Evolutionary conservation across 2,888 invertebrate species (phyloP).

Genomic region (Macrophya annulata): DNA sequence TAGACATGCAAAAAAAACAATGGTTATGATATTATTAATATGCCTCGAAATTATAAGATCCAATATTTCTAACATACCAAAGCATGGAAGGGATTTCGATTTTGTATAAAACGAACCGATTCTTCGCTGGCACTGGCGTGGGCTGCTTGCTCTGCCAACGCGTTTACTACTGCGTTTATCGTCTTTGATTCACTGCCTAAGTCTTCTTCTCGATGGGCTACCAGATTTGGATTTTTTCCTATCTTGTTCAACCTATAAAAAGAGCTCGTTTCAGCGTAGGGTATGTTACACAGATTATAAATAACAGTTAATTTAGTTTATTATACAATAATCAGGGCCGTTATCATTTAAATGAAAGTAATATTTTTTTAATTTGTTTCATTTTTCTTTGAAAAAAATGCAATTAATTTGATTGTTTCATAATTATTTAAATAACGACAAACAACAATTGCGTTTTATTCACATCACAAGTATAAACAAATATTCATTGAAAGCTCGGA

Average conservation of each 20-base stretch:
- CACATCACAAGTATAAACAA: background rate
- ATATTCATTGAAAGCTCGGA: background rate
- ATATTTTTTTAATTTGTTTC: background rate
- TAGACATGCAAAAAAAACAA: background rate
- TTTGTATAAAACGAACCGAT: constrained; percentile 80
- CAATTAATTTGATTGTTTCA: background rate
- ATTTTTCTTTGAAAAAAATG: background rate
- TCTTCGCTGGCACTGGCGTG: constrained; percentile 91
- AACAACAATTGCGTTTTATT: background rate
- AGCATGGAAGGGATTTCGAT: constrained; percentile 58
- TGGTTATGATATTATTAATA: background rate
- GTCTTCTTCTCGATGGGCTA: constrained; percentile 88
- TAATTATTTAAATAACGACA: background rate
- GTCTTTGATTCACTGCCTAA: constrained; percentile 89
- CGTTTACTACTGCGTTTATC: constrained; percentile 96
- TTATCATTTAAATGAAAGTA: background rate
- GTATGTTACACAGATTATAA: constrained; percentile 76
- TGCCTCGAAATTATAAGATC: constrained; percentile 8
- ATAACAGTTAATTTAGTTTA: constrained; percentile 61
- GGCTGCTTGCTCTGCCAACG: constrained; percentile 94
- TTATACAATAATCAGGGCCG: background rate
- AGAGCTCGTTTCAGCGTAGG: constrained; percentile 78
- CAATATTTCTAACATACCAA: constrained; percentile 39
- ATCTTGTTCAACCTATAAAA: constrained; percentile 93
- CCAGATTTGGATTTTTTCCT: constrained; percentile 97